Evolutionary conservation across 1,140 invertebrate genomes (phyloP).

Genomic region (Pseudomyrmex flavicornis): DNA sequence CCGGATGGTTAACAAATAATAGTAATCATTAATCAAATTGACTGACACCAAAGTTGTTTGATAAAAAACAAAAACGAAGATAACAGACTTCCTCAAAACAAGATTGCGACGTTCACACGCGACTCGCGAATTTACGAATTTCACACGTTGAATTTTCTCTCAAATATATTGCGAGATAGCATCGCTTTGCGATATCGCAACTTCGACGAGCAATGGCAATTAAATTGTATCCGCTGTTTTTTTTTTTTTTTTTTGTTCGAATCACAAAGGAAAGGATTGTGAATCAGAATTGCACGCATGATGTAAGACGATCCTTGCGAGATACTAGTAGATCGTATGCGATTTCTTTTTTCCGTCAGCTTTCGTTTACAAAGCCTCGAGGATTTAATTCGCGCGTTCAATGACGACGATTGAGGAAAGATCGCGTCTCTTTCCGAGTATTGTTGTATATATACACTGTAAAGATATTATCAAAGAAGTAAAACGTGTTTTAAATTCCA

Average conservation of each 20-base stretch:
- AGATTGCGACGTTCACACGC: no score
- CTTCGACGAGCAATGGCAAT: slow-evolving; percentile 8
- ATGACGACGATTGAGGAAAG: background rate
- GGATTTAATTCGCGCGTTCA: slow-evolving; percentile 1
- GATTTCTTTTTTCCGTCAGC: background rate
- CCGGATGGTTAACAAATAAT: no score
- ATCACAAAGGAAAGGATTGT: slow-evolving; percentile 4
- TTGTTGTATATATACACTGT: background rate
- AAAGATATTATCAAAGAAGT: background rate
- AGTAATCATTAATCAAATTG: no score
- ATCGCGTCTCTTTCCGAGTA: slow-evolving; percentile 18
- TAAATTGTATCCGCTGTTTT: slow-evolving; percentile 33
- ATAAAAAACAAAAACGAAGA: no score
- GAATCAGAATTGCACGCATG: background rate
- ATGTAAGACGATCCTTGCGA: slow-evolving; percentile 17
- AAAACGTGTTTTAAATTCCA: background rate
- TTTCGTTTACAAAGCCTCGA: background rate
- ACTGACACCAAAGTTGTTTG: no score
- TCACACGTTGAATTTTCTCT: background rate
- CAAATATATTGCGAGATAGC: background rate
- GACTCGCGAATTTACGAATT: background rate
- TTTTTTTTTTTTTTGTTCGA: background rate
- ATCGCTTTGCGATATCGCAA: slow-evolving; percentile 14
- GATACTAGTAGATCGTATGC: background rate
- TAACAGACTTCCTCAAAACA: no score